phyloP scores from a whole-genome alignment of 2,113 vertebrate genomes.

The Struthio camelus region DNA sequence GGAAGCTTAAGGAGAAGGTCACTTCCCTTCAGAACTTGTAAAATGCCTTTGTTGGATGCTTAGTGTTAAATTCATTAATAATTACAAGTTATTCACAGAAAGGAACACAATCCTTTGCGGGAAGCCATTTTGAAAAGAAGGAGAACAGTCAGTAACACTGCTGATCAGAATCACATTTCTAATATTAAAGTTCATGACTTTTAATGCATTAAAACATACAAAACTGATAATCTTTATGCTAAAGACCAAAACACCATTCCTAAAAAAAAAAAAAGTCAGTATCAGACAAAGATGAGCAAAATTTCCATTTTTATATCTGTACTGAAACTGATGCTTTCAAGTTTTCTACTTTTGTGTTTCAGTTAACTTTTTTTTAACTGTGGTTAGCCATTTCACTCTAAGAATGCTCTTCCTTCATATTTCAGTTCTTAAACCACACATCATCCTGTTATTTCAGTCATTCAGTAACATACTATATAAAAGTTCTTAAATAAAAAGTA shows the following conservation, averaged over 20 bases:
- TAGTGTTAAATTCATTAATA: accelerated
- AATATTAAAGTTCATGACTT: no score
- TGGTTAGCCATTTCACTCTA: not conserved
- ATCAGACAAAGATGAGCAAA: not conserved
- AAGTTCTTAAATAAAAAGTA: not conserved
- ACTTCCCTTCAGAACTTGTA: not conserved
- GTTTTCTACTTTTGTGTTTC: not conserved
- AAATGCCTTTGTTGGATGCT: not conserved
- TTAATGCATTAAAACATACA: not conserved
- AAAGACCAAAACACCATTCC: not conserved
- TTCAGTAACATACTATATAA: accelerated
- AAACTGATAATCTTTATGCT: no score
- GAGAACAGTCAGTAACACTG: not conserved
- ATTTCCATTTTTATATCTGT: not conserved
- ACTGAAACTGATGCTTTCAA: not conserved
- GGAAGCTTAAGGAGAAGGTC: not conserved
- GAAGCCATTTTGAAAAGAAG: not conserved
- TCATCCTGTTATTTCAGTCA: not conserved
- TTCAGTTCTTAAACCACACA: not conserved
- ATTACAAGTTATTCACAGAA: not conserved
- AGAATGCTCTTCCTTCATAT: not conserved
- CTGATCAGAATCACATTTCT: not conserved
- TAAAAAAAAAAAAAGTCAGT: not conserved
- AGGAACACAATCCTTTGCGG: not conserved
- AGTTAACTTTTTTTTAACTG: not conserved